A percentile compares a stretch with the other conserved stretches of the same genome.
Conservation (phyloP, 2,797 vertebrate species). For the Acanthis flammea region DNA sequence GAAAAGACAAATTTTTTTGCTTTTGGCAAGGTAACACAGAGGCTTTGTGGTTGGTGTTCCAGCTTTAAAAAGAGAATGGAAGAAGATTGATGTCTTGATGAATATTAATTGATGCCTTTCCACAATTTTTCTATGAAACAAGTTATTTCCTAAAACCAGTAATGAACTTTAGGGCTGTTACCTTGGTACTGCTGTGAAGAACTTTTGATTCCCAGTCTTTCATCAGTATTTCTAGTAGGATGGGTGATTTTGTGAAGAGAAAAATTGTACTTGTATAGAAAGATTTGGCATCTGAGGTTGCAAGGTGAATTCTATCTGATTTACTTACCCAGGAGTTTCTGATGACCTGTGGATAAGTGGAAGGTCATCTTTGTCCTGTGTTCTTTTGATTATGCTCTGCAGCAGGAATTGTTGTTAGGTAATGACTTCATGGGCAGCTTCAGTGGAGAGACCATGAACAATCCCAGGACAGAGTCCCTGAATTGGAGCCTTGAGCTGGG, state of each 20-base stretch:
- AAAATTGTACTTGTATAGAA: not conserved
- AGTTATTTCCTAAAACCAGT: constrained; percentile 69
- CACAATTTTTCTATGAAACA: constrained; percentile 57
- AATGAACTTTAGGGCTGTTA: constrained; percentile 74
- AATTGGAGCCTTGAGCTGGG: not conserved
- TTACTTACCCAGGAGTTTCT: not conserved
- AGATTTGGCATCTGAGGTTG: not conserved
- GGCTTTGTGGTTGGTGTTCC: constrained; percentile 72
- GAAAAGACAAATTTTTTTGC: constrained; percentile 52
- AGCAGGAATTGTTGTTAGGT: not conserved
- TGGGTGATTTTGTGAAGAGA: not conserved
- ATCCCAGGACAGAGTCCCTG: not conserved
- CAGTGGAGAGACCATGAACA: not conserved
- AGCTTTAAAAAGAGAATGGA: constrained; percentile 74
- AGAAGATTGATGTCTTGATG: constrained; percentile 79
- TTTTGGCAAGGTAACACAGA: constrained; percentile 69
- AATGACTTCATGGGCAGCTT: not conserved
- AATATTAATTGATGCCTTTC: constrained; percentile 80
- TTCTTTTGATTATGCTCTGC: not conserved
- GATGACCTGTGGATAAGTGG: not conserved
- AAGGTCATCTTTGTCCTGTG: not conserved
- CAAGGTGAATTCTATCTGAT: not conserved
- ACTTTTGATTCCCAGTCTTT: constrained; percentile 27
- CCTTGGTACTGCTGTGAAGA: constrained; percentile 72
- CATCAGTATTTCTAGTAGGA: not conserved